Base-by-base conservation (phyloP, 2,113 vertebrate genomes). In the Strix aluco region DNA sequence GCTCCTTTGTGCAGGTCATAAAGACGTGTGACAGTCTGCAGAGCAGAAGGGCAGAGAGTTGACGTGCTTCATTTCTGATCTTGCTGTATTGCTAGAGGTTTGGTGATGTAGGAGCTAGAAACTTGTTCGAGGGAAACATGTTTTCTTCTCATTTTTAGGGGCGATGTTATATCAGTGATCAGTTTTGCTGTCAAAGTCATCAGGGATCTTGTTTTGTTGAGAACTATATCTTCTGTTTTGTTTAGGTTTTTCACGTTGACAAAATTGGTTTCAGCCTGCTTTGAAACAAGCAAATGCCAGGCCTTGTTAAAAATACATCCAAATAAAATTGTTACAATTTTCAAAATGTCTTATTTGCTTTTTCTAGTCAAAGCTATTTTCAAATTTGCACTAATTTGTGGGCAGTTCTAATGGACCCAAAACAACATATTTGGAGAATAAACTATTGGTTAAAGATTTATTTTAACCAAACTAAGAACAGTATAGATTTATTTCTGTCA, bases 341-440 rank as follows among this genome's bases (percentile, higher is more conserved):
- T 85, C 34, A 32, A 49, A 30, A 73, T 78, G 30, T 67, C 17
- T 84, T 91, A 51, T 3, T 79, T 82, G 16, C 15, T 72, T 80
- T 91, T 71, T 77, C 58, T 66, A 51, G 46, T 82, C 49, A 83
- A 75, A 88, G 62, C 46, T 82, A 4, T 94, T 96, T 94, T 90
- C 34, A 70, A 58, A 92, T 82, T 85, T 91, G 19, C 46, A 46
- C 46, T 82, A 61, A 77, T 88, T 66, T 92, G 54, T 92, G 71
- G 62, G 9, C 66, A 80, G 49, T 62, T 73, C 54, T 88, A 70
- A 59, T 80, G 63, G 13, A 57, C 44, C 70, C 55, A 57, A 90
- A 94, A 78, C 86, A 72, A 92, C 42, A 5, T 67, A 51, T 51
- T 74, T 87, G 81, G 54, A 87, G 40, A 89, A 81, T 49, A 85